Conservation (phyloP, 2,113 vertebrate species). For the Strigops habroptila region DNA sequence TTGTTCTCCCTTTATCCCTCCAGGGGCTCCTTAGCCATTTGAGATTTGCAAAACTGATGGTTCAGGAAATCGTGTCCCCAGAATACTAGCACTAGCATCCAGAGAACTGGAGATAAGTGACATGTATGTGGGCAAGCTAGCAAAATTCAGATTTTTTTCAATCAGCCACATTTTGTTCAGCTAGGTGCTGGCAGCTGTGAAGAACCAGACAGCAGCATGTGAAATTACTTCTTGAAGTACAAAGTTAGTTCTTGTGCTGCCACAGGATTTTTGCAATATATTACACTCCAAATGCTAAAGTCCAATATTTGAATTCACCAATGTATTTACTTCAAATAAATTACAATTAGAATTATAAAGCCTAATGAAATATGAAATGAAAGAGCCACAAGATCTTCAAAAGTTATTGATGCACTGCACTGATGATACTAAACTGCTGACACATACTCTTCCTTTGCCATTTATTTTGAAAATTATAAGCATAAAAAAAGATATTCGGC, state of each 20-base stretch:
- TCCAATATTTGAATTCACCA: background rate
- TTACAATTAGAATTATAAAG: background rate
- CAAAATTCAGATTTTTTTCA: background rate
- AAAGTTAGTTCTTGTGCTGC: background rate
- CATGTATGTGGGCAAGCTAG: background rate
- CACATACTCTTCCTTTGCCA: background rate
- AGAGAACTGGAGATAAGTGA: background rate
- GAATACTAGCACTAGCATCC: too few species aligned
- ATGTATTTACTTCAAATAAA: background rate
- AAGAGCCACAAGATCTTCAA: background rate
- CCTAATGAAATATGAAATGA: background rate
- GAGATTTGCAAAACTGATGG: background rate
- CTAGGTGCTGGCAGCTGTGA: background rate
- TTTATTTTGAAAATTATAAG: background rate
- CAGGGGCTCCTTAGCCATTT: background rate
- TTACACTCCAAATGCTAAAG: background rate
- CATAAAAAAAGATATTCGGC: background rate
- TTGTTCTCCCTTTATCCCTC: background rate
- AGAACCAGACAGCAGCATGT: background rate
- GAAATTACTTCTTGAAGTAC: background rate
- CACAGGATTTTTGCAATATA: background rate
- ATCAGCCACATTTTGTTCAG: background rate
- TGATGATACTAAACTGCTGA: background rate
- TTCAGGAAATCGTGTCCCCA: background rate
- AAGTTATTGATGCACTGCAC: background rate